These are phyloP conservation scores for Agrenia bidenticulata DNA, from an alignment of 2,888 invertebrate genomes.

Conservation along the genomic window DNA sequence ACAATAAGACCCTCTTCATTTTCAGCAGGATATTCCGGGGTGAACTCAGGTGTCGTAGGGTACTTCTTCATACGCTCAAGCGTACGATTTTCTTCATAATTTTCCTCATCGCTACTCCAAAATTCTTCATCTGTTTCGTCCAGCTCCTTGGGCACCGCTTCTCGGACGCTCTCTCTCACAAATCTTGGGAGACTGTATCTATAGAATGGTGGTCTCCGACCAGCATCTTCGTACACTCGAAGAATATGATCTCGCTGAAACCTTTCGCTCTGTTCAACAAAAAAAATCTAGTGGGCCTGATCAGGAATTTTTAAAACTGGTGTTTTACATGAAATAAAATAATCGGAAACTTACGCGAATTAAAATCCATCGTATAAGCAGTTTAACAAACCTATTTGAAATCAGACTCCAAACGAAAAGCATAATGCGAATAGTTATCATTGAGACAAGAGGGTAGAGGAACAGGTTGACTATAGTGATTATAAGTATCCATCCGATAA, in stretches of 20 bases:
- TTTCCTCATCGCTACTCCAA: constrained; percentile 12
- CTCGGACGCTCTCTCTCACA: background rate
- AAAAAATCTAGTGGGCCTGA: too few species aligned
- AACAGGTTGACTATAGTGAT: background rate
- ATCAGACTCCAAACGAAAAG: background rate
- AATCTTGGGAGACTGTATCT: constrained; percentile 6
- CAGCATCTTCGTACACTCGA: constrained; percentile 10
- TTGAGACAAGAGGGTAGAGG: background rate
- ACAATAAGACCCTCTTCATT: constrained; percentile 1
- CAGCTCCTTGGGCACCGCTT: constrained; percentile 10
- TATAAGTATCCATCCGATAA: background rate
- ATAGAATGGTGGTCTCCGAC: constrained; percentile 2
- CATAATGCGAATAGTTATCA: background rate
- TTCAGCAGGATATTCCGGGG: constrained; percentile 11
- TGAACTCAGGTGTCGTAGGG: constrained; percentile 4
- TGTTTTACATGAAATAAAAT: background rate
- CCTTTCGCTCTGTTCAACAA: constrained; percentile 9
- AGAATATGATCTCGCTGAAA: background rate
- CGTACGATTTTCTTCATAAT: background rate
- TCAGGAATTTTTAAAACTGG: too few species aligned
- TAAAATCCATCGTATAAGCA: background rate
- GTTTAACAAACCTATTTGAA: background rate
- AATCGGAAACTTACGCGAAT: constrained; percentile 3
- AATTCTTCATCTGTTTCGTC: constrained; percentile 15
- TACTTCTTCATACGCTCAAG: background rate